A percentile compares a stretch with the other conserved stretches of the same genome.
phyloP scores from a whole-genome alignment of 2,113 vertebrate genomes.

The Manacus vitellinus region DNA sequence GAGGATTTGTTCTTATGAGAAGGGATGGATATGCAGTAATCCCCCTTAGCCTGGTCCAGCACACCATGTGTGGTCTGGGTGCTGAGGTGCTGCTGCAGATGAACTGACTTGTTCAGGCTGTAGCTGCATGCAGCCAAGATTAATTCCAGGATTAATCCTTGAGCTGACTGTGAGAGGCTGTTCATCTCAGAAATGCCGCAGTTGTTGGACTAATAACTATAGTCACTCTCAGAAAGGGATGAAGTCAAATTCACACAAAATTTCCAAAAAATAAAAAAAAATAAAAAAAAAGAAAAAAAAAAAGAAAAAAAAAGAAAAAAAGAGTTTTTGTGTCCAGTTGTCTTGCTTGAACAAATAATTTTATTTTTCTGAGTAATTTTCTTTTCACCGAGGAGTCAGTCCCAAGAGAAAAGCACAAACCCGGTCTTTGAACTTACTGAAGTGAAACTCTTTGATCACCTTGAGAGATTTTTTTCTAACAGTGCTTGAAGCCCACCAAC shows the following conservation, averaged over 20 bases:
- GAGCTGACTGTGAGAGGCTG: not conserved
- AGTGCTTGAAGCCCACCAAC: not conserved
- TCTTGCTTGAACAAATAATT: not conserved
- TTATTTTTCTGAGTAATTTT: not conserved
- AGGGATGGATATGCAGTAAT: constrained; percentile 8
- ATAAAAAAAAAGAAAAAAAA: not conserved
- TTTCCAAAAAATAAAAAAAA: not conserved
- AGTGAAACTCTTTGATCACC: not conserved
- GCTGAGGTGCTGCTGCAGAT: constrained; percentile 4
- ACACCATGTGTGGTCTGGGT: constrained; percentile 42
- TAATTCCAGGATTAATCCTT: constrained; percentile 48
- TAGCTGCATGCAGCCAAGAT: constrained; percentile 1
- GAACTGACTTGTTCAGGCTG: not conserved
- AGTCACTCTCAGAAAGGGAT: not conserved
- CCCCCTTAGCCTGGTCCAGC: not conserved
- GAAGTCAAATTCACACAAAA: not conserved
- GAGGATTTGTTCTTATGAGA: constrained; percentile 21
- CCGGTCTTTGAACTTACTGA: not conserved
- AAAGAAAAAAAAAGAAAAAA: not conserved
- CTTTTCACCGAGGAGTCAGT: not conserved
- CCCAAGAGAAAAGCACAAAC: not conserved
- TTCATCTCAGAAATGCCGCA: not conserved
- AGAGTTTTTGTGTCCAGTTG: not conserved
- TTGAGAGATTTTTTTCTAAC: not conserved
- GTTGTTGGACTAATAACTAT: not conserved